Evolutionary conservation across 2,888 invertebrate species (phyloP), one percentile per base, ranked within the genome.

Genomic region (Blomia tropicalis): DNA sequence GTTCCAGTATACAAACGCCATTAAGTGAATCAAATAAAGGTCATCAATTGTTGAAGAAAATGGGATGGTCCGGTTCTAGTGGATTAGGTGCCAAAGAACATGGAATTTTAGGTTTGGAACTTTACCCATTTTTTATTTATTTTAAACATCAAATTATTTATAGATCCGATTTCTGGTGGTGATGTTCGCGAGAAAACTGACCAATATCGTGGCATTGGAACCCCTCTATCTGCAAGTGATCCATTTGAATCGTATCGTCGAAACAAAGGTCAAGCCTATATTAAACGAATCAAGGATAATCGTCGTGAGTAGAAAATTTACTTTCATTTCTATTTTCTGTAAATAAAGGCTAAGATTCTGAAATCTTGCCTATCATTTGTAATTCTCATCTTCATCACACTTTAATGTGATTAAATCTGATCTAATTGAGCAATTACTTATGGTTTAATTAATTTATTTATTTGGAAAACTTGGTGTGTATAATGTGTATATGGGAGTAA

Each of bases 181-280:
- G 84, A 87, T 69, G 87, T 80, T 23, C 79, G 96, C 11, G 93
- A 96, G 73, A 81, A 83, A 68, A 83, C 83, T 70, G 93, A 96
- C 74, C 85, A 88, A 77, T 96, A 90, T 75, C 92, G 85, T 79
- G 96, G 96, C 66, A 83, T 96, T 65, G 96, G 95, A 53, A 83
- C 89, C 67, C 87, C 87, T 19, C 32, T 3, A 19, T 43, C 61
- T 4, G 65, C 59, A 73, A 88, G 87, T 72, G 95, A 95, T 77
- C 93, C 93, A 0, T 95, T 92, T 72, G 95, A 95, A 76, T 90
- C 89, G 76, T 95, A 93, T 77, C 81, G 95, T 69, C 95, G 95
- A 77, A 89, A 87, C 75, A 90, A 90, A 76, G 90, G 90, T 64
- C 88, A 89, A 71, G 89, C 90, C 68, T 91, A 90, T 78, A 90